Conservation (phyloP, 2,113 vertebrate species). For the Podarcis muralis region DNA sequence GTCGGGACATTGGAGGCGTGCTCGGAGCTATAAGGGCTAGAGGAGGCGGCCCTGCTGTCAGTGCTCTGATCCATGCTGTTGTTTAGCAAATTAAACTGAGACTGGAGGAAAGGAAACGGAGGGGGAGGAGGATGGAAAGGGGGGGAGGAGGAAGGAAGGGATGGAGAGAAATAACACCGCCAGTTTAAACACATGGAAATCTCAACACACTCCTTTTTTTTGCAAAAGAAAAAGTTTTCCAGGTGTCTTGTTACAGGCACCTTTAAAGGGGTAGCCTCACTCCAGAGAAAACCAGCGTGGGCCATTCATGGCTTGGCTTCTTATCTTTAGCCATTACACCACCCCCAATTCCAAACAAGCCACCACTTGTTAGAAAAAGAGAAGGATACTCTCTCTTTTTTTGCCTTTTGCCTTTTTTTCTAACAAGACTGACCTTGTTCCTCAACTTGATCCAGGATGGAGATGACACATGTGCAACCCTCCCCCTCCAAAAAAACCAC, state of each 20-base stretch:
- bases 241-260: conserved; percentile 87
- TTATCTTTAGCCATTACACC: not conserved
- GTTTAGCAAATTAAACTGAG: conserved; percentile 98
- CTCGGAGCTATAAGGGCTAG: conserved; percentile 96
- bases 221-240: conserved; percentile 37
- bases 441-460: not conserved
- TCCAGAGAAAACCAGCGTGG: not conserved
- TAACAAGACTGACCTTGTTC: conserved; percentile 2
- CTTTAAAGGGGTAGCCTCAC: conserved; percentile 45
- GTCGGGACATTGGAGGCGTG: conserved; percentile 92
- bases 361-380: conserved; percentile 58
- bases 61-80: conserved; percentile 97
- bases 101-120: conserved; percentile 80
- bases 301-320: not conserved
- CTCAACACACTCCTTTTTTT: conserved; percentile 54
- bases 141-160: conserved; percentile 69
- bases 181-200: conserved; percentile 79
- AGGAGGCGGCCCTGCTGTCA: conserved; percentile 88
- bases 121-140: conserved; percentile 67
- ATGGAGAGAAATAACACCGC: conserved; percentile 73
- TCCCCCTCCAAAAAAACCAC: too few relatives aligned
- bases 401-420: not conserved
- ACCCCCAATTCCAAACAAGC: conserved; percentile 55
- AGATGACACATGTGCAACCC: not conserved
- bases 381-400: too few relatives aligned